Conservation (phyloP, 2,113 vertebrate genomes). For the Grammomys surdaster region DNA sequence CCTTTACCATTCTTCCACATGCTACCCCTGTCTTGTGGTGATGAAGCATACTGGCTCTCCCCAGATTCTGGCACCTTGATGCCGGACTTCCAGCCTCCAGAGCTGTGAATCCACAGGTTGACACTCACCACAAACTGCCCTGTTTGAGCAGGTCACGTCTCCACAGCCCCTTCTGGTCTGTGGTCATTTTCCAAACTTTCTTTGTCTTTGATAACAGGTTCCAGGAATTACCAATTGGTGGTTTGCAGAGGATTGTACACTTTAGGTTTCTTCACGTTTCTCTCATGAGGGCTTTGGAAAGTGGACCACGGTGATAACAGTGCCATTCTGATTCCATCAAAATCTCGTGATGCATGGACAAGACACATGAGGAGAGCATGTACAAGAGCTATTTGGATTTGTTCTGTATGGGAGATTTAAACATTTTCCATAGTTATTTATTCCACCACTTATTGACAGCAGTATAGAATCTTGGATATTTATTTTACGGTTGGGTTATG, state of each 20-base stretch:
- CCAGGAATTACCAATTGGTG: not conserved
- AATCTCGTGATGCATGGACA: not conserved
- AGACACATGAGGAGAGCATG: not conserved
- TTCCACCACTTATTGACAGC: slow-evolving; percentile 29
- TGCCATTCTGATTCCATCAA: slow-evolving; percentile 8
- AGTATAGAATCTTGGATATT: not conserved
- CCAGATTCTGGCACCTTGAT: not conserved
- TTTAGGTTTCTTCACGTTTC: slow-evolving; percentile 29
- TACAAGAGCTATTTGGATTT: slow-evolving; percentile 44
- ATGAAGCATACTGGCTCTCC: not conserved
- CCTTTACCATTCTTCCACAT: not conserved
- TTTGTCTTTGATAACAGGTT: slow-evolving; percentile 42
- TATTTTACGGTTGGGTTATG: slow-evolving; percentile 3
- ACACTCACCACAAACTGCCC: not conserved
- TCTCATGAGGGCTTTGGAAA: not conserved
- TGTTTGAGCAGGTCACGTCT: not conserved
- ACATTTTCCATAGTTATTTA: not conserved
- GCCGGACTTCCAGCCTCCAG: not conserved
- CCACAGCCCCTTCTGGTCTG: not conserved
- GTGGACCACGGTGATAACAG: not conserved
- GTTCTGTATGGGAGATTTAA: not conserved
- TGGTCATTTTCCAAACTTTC: not conserved
- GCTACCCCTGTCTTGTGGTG: not conserved
- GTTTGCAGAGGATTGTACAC: not conserved
- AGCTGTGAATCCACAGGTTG: not conserved